Conservation (phyloP, 2,888 invertebrate genomes). For the Clepsis dumicolana region DNA sequence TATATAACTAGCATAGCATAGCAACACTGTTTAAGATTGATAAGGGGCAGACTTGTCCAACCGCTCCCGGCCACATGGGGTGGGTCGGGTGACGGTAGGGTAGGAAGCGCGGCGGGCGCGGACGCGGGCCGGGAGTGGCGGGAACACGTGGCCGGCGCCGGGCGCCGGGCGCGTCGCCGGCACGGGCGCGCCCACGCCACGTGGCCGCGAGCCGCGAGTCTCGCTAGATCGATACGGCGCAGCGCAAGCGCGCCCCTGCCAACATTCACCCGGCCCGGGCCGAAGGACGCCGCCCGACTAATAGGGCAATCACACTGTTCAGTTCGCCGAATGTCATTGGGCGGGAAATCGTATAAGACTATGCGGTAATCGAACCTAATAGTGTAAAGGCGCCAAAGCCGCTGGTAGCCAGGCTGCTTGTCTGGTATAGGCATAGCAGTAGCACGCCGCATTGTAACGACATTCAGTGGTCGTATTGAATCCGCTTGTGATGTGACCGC, state of each 20-base stretch:
- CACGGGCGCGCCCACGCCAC: slow-evolving; percentile 44
- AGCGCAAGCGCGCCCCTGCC: slow-evolving; percentile 42
- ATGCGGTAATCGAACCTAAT: no score
- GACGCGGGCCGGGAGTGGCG: slow-evolving; percentile 48
- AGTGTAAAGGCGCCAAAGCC: no score
- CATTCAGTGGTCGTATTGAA: no score
- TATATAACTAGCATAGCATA: background rate
- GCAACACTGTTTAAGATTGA: slow-evolving; percentile 22
- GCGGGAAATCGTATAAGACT: no score
- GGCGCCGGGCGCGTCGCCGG: slow-evolving; percentile 43
- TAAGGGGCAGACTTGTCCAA: slow-evolving; percentile 3
- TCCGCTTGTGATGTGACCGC: no score
- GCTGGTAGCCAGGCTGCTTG: no score
- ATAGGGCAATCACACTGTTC: background rate
- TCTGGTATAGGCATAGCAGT: no score
- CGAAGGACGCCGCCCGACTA: slow-evolving; percentile 12
- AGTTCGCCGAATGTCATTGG: no score
- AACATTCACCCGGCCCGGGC: slow-evolving; percentile 35
- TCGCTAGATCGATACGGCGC: slow-evolving; percentile 31
- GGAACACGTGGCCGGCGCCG: slow-evolving; percentile 47
- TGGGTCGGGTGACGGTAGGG: slow-evolving; percentile 45
- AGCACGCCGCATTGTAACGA: no score
- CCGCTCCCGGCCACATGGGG: slow-evolving; percentile 19
- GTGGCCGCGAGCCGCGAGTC: slow-evolving; percentile 41
- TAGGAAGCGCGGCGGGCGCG: slow-evolving; percentile 50